Base-by-base conservation (phyloP, 1,140 invertebrate genomes). In the Bombyx mandarina region DNA sequence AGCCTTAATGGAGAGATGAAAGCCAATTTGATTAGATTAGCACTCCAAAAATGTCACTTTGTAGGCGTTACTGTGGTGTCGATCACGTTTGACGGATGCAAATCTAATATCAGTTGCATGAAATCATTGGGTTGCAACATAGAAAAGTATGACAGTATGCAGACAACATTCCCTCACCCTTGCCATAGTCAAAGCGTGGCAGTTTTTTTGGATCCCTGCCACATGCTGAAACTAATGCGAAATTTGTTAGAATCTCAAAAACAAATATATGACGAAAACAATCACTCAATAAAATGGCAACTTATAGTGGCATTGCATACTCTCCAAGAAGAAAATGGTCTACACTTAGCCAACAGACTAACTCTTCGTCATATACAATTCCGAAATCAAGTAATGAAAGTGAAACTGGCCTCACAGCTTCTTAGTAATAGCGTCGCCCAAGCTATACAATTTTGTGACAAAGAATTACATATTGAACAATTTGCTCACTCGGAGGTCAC, bases 181-280 rank as follows among this genome's bases (percentile, higher is more conserved):
- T 48, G 7, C 8, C 67, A 55, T 43, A 43, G 53, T 42, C 50
- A 73, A 48, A 65, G 62, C 48, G 61, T 86, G 10, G 56, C 62
- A 53, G 45, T 74, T 47, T 67, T 82, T 58, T 54, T 77, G 43
- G 77, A 83, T 59, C 54, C 77, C 35, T 83, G 77, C 51, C 80
- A 85, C 66, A 50, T 18, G 12, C 12, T 84, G 8, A 86, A 86
- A 71, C 61, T 77, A 52, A 59, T 73, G 7, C 56, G 78, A 54
- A 84, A 82, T 59, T 54, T 67, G 26, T 66, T 81, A 26, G 71
- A 62, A 35, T 56, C 60, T n/a, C 62, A 62, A 48, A 62, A 60
- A 72, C 22, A 62, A 48, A 52, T 77, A 12, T 53, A 43, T 12
- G 52, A 53, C 12, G n/a, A 53, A 22, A 10, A 54, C 26, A 22